Base-by-base conservation (phyloP, 2,888 invertebrate species). In the Galerucella calmariensis region DNA sequence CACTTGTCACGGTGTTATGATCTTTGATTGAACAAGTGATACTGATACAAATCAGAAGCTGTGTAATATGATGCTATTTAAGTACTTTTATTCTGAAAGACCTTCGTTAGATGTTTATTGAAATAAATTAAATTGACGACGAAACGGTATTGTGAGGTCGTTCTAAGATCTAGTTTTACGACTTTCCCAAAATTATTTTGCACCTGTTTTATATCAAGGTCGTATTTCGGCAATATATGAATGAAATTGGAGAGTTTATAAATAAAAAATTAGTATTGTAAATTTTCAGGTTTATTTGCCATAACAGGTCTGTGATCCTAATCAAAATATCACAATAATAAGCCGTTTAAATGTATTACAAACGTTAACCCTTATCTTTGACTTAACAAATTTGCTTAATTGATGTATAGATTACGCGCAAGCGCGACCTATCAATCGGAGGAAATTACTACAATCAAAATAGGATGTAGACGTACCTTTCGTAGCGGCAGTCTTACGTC, bases 1-100 rank as follows among this genome's bases (percentile, higher is more conserved):
- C 68, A 68, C 68, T 68, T 68, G 68, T 68, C 58, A 68, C 58
- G 68, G 20, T 41, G 68, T 68, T 68, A 41, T 68, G 68, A 58
- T 51, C 58, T 56, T 68, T 48, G 48, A 14, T 48, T 48, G 2
- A 48, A 48, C 11, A 48, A 48, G 5, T 12, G 11, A 12, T 12
- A 48, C 46, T 11, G 68, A 68, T 68, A 68, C 12, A 58, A 58
- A 68, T 68, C 68, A 41, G 12, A 68, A 24, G 14, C 44, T 8
- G 65, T 65, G 65, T 46, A 65, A 65, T 48, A 48, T 65, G 65
- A 65, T 46, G 8, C 20, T n/a, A 53, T 41, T 35, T 56, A 27
- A 27, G 27, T 27, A 67, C 67, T 41, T 67, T 66, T 66, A 51
- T 46, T 24, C n/a, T 4, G 0, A 14, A 20, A 12, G 53, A 53